phyloP scores from a whole-genome alignment of 2,113 vertebrate genomes.

The Grammomys surdaster region DNA sequence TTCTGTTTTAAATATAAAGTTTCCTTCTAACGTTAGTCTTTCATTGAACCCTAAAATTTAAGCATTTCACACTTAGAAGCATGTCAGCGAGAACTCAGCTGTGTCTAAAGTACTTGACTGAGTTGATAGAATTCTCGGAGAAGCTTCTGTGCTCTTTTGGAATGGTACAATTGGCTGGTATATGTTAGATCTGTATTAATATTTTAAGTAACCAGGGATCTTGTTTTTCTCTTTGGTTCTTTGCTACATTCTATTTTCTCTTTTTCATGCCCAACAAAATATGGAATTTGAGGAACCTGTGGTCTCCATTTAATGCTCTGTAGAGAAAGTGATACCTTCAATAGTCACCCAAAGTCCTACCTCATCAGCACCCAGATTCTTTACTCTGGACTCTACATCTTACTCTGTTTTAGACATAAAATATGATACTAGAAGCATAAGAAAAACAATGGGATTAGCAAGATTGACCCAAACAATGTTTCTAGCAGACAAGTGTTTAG shows the following conservation, averaged over 20 bases:
- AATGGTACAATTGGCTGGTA: constrained; percentile 8
- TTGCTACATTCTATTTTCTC: neutral
- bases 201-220: neutral
- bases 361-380: neutral
- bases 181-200: constrained; percentile 9
- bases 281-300: neutral
- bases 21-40: constrained; percentile 25
- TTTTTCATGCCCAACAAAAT: neutral
- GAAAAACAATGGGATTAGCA: neutral
- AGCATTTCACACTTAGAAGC: neutral
- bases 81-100: neutral
- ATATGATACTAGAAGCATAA: neutral
- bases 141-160: constrained; percentile 3
- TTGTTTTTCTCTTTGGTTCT: neutral
- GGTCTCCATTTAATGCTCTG: neutral
- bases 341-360: accelerated
- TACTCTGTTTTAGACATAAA: neutral
- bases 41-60: neutral
- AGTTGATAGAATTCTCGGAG: constrained; percentile 46
- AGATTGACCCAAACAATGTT: neutral
- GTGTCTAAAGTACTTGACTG: constrained; percentile 16
- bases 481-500: neutral
- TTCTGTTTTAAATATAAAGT: constrained; percentile 42
- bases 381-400: neutral
- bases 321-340: neutral